Evolutionary conservation across 30 jellyfish, hydroid and myxozoan genomes (phyloP).

Genomic region (Mastigias papua): DNA sequence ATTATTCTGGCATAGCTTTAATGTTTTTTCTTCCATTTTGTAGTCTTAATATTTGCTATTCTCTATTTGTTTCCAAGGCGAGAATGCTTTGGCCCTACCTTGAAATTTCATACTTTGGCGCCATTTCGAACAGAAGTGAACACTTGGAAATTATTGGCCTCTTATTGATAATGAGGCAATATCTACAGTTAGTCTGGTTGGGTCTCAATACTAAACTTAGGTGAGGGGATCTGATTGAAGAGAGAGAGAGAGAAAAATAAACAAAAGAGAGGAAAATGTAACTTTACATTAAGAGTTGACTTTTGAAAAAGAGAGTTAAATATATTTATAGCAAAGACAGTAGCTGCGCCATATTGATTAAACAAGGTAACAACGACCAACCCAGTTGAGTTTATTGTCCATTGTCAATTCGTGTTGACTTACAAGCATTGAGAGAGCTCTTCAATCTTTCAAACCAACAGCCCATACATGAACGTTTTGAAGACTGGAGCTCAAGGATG

Average conservation of each 20-base stretch:
- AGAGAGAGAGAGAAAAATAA: no score
- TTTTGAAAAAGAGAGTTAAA: no score
- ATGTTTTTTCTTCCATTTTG: conserved; percentile 47
- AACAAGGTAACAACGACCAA: no score
- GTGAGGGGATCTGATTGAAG: no score
- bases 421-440: background rate
- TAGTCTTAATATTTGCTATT: background rate
- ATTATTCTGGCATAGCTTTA: conserved; percentile 27
- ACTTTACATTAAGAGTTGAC: no score
- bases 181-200: no score
- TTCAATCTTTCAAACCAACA: background rate
- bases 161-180: background rate
- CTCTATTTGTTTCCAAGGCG: background rate
- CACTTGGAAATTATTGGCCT: conserved; percentile 1
- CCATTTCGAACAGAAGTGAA: no score
- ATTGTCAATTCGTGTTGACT: background rate
- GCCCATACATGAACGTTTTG: background rate
- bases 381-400: background rate
- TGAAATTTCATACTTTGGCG: conserved; percentile 25
- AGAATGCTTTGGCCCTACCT: background rate
- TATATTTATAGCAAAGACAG: no score
- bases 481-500: conserved; percentile 14
- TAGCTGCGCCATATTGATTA: no score
- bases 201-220: no score
- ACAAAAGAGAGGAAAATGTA: no score